Conservation (phyloP, 2,888 invertebrate genomes). For the Mystacides longicornis region DNA sequence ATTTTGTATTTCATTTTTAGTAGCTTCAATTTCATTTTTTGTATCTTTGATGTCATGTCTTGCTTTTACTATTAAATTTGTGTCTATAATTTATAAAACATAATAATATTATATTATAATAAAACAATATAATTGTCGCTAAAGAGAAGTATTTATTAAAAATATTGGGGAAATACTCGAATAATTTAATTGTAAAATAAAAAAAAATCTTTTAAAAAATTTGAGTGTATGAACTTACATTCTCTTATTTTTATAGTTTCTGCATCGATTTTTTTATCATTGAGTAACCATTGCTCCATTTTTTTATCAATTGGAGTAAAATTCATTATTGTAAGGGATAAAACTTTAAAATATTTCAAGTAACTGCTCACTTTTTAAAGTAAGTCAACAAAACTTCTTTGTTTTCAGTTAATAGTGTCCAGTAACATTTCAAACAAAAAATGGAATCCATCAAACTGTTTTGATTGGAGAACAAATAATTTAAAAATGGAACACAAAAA, state of each 20-base stretch:
- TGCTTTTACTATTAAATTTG: no score
- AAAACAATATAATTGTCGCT: no score
- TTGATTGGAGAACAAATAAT: neutral
- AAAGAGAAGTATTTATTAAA: no score
- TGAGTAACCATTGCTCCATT: neutral
- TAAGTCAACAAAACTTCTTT: neutral
- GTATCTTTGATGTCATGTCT: neutral
- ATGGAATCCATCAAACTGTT: no score
- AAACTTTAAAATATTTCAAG: neutral
- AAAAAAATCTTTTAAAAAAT: no score
- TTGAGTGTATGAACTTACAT: neutral
- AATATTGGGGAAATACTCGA: no score
- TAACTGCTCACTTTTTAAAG: neutral
- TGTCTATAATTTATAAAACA: no score
- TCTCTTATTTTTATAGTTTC: neutral
- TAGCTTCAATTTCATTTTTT: neutral
- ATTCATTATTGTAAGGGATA: no score
- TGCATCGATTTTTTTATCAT: neutral
- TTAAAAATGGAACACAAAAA: neutral
- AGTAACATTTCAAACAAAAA: neutral
- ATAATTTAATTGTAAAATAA: no score
- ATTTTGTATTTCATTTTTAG: no score
- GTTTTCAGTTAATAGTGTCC: neutral
- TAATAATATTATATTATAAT: no score
- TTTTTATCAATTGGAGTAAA: neutral